Evolutionary conservation across 2,888 invertebrate genomes (phyloP), one percentile per base, ranked within the genome.

Genomic region (Drymonia ruficornis): DNA sequence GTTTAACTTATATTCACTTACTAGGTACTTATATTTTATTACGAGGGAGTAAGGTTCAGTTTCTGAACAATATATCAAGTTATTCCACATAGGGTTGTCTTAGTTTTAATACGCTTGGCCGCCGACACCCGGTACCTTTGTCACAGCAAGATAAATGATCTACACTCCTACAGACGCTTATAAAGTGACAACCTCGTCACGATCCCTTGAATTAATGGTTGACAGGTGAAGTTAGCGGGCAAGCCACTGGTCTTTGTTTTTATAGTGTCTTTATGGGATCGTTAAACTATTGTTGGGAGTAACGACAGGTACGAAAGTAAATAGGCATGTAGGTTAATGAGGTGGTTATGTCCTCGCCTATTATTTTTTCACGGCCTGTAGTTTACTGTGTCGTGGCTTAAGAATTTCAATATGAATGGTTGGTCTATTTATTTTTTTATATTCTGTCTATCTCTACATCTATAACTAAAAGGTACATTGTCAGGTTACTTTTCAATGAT

Each of bases 81-180:
- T 74, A 72, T 7, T 29, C 29, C 29, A 69, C 56, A 65, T 68
- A 72, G 70, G 52, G 65, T 77, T 70, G 73, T 76, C 72, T 81
- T 78, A 81, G 72, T 80, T 76, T 80, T 81, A 80, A 83, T 81
- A 82, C 80, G 77, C 81, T 80, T 82, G 77, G 76, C 78, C 79
- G 77, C 75, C 74, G 76, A 84, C 82, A 83, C 31, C 77, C 76
- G 81, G 80, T 83, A 74, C 60, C 69, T 83, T 84, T 87, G 89
- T 87, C 89, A 84, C 78, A 80, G 61, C 64, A 81, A 85, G 87
- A 89, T 88, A 87, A 83, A 91, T 87, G 80, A 70, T 59, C 68
- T 70, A 74, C 74, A 78, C 76, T 77, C 78, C 68, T 70, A 74
- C 74, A 78, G 77, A 77, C 78, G 72, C 76, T 76, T 72, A 80